These are phyloP conservation scores for Lepidothrix coronata DNA, from an alignment of 2,113 vertebrate species.

Conservation along the genomic window DNA sequence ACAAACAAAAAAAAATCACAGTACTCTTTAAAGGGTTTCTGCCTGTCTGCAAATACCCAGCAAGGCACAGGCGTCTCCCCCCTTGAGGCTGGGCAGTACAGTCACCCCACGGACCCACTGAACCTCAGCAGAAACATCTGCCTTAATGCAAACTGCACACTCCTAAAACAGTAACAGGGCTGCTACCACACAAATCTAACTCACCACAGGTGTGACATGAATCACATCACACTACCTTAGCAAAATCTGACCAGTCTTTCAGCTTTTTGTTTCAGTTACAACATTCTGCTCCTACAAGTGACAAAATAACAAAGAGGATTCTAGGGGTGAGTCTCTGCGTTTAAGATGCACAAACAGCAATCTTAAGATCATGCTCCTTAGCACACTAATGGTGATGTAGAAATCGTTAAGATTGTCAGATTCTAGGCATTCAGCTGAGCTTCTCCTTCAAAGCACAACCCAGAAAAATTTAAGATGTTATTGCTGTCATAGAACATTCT, in stretches of 20 bases:
- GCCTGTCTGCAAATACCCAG: background rate
- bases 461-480: background rate
- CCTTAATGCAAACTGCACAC: background rate
- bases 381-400: background rate
- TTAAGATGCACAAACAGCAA: background rate
- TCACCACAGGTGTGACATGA: background rate
- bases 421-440: background rate
- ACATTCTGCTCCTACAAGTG: background rate
- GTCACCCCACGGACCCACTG: fast-evolving
- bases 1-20: no score
- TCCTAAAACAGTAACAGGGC: background rate
- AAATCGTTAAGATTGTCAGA: background rate
- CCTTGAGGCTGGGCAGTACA: no score
- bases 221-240: background rate
- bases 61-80: background rate
- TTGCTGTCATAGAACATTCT: background rate
- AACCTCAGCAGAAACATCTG: background rate
- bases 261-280: background rate
- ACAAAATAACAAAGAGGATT: background rate
- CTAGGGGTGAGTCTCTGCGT: background rate
- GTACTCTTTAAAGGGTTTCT: background rate
- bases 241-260: background rate
- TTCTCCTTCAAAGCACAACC: background rate
- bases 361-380: background rate
- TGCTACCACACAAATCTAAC: background rate